Evolutionary conservation across 2,797 vertebrate genomes (phyloP), one percentile per base, ranked within the genome.

Genomic region (Heteromormyrus szaboi): DNA sequence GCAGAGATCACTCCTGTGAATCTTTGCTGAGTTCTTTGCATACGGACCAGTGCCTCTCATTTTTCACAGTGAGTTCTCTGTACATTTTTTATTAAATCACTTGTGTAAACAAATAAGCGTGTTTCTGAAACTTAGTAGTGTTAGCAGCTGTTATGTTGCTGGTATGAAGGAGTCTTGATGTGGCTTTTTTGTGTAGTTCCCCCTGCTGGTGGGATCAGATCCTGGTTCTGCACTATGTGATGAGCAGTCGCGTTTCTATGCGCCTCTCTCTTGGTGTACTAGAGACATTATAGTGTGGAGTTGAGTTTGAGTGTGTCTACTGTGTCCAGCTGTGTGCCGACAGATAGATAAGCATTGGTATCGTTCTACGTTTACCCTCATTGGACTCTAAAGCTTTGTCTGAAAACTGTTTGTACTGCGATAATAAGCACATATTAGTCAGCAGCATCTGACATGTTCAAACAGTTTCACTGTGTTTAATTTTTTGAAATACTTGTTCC

Each of bases 391-490:
- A 81, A 46, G 76, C 7, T 81, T 81, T 81, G 37, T 46, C 41
- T 81, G 76, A 81, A 81, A 81, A 81, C 41, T 81, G 76, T 81
- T 81, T 85, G 83, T 50, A 22, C 50, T 85, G 83, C 2, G n/a
- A 50, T 85, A 53, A 85, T 53, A 50, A 50, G 83, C 83, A 12
- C 22, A 85, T 29, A 81, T 81, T 81, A 81, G 76, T 81, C 76
- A 81, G 76, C 19, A 17, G 51, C 84, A 29, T 33, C 84, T 85
- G 84, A 85, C 84, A 85, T 51, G 84, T 85, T 85, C 84, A 85
- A 54, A 85, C 84, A 85, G 48, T 85, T 85, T 85, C 48, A 51
- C 48, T 85, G 48, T 48, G 48, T 85, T 11, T 53, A 85, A 50
- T 17, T 85, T 85, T 81, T 81, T 81, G 41, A 81, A 81, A 46